Conservation (phyloP, 1,140 invertebrate genomes). For the Heterodera schachtii region DNA sequence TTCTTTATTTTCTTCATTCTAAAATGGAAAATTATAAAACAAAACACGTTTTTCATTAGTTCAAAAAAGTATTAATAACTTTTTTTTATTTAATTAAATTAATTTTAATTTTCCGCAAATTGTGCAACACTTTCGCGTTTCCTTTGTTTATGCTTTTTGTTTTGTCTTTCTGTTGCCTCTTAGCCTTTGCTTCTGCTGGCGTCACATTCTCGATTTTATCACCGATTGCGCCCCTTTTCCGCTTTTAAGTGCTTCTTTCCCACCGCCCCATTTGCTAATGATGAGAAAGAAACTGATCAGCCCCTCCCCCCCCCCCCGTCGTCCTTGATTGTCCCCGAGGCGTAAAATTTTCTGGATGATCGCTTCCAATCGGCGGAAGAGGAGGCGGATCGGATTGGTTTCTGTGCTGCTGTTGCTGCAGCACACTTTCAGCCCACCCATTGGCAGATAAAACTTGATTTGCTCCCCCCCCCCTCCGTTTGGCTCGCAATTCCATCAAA, state of each 20-base stretch:
- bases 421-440: background rate
- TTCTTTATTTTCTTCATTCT: no score
- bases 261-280: background rate
- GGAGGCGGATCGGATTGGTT: background rate
- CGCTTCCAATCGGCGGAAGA: background rate
- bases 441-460: conserved; percentile 3
- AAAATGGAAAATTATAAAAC: no score
- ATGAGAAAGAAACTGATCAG: background rate
- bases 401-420: background rate
- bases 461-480: no score
- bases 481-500: background rate
- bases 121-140: no score
- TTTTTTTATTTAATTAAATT: no score
- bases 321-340: background rate
- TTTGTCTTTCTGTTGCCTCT: no score
- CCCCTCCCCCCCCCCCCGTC: background rate
- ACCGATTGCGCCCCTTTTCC: background rate
- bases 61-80: no score
- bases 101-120: no score
- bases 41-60: no score
- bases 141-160: no score
- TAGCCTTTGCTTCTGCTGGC: background rate
- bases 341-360: conserved; percentile 1
- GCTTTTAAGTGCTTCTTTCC: background rate
- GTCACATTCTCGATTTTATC: background rate